These are phyloP conservation scores for Gymnocypris eckloni DNA, from an alignment of 2,797 vertebrate species.

Conservation along the genomic window DNA sequence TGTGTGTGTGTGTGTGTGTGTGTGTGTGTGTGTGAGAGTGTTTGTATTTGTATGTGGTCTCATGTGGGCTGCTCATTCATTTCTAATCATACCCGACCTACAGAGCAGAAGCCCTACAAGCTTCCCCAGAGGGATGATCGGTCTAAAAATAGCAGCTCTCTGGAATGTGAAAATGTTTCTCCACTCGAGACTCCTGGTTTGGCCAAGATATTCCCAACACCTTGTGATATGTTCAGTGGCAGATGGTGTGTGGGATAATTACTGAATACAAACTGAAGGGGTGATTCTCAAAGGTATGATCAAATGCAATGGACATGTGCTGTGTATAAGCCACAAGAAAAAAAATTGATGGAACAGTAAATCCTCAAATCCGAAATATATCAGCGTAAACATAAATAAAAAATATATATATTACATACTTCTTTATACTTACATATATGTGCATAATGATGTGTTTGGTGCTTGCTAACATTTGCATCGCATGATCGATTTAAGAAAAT, in stretches of 20 bases:
- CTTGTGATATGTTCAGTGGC: conserved; percentile 43
- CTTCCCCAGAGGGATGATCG: conserved; percentile 15
- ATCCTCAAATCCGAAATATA: neutral
- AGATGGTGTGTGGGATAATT: conserved; percentile 55
- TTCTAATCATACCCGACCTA: conserved; percentile 31
- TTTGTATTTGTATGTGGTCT: conserved; percentile 9
- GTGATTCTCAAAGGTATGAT: conserved; percentile 5
- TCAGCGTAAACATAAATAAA: rapidly evolving
- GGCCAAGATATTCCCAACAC: conserved; percentile 50
- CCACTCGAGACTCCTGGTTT: conserved; percentile 38
- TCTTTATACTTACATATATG: neutral
- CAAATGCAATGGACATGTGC: neutral
- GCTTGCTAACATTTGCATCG: neutral
- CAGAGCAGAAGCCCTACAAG: conserved; percentile 40
- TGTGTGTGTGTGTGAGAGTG: neutral
- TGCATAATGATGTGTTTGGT: neutral
- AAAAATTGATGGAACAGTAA: neutral
- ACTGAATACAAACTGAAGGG: conserved; percentile 39
- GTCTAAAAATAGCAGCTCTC: conserved; percentile 55
- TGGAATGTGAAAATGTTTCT: conserved; percentile 56
- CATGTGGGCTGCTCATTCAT: conserved; percentile 29
- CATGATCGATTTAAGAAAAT: neutral
- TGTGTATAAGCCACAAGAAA: neutral
- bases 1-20: conserved; percentile 2
- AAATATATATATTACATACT: neutral